Evolutionary conservation across 2,888 invertebrate genomes (phyloP).

Genomic region (Parelbella ahira): DNA sequence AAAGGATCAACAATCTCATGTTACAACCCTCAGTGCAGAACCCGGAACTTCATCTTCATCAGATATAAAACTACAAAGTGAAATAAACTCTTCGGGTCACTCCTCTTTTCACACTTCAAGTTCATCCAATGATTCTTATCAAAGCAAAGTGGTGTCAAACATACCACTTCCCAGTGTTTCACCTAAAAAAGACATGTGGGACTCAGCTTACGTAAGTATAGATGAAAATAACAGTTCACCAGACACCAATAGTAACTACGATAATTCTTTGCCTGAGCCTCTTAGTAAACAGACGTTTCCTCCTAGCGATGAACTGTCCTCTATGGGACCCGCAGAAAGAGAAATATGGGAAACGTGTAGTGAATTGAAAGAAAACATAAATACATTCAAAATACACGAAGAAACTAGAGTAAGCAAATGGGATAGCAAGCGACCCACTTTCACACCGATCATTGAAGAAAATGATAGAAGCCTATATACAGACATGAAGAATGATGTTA

Average conservation of each 20-base stretch:
- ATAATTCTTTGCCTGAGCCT: constrained; percentile 41
- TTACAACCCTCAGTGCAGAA: constrained; percentile 25
- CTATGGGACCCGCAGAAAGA: constrained; percentile 71
- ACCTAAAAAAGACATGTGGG: constrained; percentile 70
- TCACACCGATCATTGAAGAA: constrained; percentile 72
- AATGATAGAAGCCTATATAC: constrained; percentile 56
- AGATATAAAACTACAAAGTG: constrained; percentile 37
- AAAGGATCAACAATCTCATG: constrained; percentile 5
- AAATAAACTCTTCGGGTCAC: constrained; percentile 34
- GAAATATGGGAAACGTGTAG: constrained; percentile 66
- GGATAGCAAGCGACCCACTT: constrained; percentile 53
- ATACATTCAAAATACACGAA: constrained; percentile 39
- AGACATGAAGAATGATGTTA: constrained; percentile 44
- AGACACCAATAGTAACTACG: constrained; percentile 59
- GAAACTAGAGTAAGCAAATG: constrained; percentile 46
- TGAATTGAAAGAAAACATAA: constrained; percentile 43
- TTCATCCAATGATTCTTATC: constrained; percentile 37
- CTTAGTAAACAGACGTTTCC: constrained; percentile 48
- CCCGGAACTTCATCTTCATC: constrained; percentile 35
- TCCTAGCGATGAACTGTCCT: constrained; percentile 41
- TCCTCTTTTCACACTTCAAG: constrained; percentile 58
- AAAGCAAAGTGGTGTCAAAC: constrained; percentile 35
- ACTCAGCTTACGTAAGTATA: constrained; percentile 78
- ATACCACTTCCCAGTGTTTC: constrained; percentile 39
- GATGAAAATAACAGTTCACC: constrained; percentile 71